phyloP scores from a whole-genome alignment of 37 sponge, comb jelly and placozoan species.

The Agelas oroides region DNA sequence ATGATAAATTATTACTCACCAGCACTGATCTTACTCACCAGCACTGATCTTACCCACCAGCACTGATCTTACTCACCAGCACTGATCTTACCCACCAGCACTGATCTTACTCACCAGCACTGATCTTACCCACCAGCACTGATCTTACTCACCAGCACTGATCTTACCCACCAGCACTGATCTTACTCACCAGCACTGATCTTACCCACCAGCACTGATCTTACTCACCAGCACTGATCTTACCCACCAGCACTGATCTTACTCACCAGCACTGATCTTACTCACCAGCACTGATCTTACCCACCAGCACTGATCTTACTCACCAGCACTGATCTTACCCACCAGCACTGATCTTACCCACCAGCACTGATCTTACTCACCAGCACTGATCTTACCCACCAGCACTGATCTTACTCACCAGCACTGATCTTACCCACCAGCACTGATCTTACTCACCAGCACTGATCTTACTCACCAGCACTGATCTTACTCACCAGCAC shows the following conservation, averaged over 20 bases:
- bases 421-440: too few species aligned
- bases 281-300: neutral
- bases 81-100: too few species aligned
- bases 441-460: conserved; percentile 41
- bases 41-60: too few species aligned
- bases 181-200: conserved; percentile 58
- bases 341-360: too few species aligned
- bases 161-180: too few species aligned
- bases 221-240: conserved; percentile 64
- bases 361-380: conserved; percentile 20
- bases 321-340: neutral
- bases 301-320: conserved; percentile 74
- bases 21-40: conserved; percentile 41
- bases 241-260: too few species aligned
- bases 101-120: conserved; percentile 48
- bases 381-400: too few species aligned
- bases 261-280: conserved; percentile 73
- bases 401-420: conserved; percentile 41
- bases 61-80: conserved; percentile 41
- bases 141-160: conserved; percentile 53
- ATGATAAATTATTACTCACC: too few species aligned
- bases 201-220: too few species aligned
- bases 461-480: too few species aligned
- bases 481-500: conserved; percentile 48
- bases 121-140: too few species aligned